Base-by-base conservation (phyloP, 2,888 invertebrate species). In the Acleris cristana region DNA sequence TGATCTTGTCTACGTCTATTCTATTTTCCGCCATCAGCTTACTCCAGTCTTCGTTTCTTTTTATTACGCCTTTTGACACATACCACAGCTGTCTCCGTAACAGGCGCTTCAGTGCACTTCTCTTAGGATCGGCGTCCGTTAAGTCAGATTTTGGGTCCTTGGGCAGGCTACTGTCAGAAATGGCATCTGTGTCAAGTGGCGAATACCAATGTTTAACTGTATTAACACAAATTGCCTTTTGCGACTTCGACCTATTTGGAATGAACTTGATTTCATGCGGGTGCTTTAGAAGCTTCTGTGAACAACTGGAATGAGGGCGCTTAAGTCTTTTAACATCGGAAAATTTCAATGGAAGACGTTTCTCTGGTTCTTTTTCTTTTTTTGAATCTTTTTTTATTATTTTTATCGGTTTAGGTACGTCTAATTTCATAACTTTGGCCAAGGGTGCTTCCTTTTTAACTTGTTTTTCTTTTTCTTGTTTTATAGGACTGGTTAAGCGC, bases 1-100 rank as follows among this genome's bases (percentile, higher is more conserved):
- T 83, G 26, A 83, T 76, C 55, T 78, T 79, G 30, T 83, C 80
- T 34, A 82, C 70, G 62, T 78, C 64, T 52, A 82, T 80, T 48
- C 76, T 64, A 53, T 82, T 81, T 16, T 79, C 79, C 57, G 71
- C 71, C 34, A 79, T 56, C 40, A 82, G 66, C 45, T 70, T 55
- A 61, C 59, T 73, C 77, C 74, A 79, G 40, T 75, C 69, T 56
- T 72, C 65, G 55, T 77, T 81, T 60, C 68, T 64, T 72, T 74
- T 78, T n/a, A 82, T 74, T 12, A 74, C 69, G 48, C 62, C 72
- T 64, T 82, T 83, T 14, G 79, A 75, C 72, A 73, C 72, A 44
- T 73, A 69, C 83, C 82, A 83, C 16, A 81, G 64, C 30, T 75
- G 73, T 70, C 75, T 74, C 62, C 78, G 75, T 16, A 82, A 19